Evolutionary conservation across 2,113 vertebrate species (phyloP).

Genomic region (Empidonax alnorum): DNA sequence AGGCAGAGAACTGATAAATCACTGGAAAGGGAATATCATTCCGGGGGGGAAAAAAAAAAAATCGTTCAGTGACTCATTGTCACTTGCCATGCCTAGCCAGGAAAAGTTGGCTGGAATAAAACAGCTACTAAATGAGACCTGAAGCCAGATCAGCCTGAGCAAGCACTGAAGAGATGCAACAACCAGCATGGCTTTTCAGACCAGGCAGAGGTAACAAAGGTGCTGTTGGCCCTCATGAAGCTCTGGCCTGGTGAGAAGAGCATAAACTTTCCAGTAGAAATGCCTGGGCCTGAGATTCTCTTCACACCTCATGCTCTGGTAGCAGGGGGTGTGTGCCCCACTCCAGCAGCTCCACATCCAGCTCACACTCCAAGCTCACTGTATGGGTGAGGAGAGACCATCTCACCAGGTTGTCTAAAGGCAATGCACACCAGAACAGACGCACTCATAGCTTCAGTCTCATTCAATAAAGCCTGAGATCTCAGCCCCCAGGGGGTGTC

Average conservation of each 20-base stretch:
- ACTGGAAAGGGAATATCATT: not conserved
- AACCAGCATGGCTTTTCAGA: not conserved
- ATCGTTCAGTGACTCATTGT: not conserved
- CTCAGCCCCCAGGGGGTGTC: not conserved
- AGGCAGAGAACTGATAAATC: constrained; percentile 25
- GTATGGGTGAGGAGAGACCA: not conserved
- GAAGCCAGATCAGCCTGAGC: not conserved
- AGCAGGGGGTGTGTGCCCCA: not conserved
- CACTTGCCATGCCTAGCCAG: not conserved
- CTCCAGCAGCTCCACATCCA: not conserved
- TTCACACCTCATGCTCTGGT: not conserved
- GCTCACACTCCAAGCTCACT: not conserved
- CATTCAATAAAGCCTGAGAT: not conserved
- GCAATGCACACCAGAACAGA: not conserved
- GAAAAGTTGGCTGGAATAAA: constrained; percentile 3
- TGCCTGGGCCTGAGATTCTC: not conserved
- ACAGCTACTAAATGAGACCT: not conserved
- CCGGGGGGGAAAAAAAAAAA: not conserved
- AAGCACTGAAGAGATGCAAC: not conserved
- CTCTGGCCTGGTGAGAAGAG: not conserved
- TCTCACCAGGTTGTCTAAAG: not conserved
- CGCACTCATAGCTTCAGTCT: not conserved
- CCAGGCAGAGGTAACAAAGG: not conserved
- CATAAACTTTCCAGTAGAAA: not conserved
- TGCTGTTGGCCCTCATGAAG: not conserved